These are phyloP conservation scores for Araneus ventricosus DNA, from an alignment of 1,140 invertebrate genomes.

Conservation along the genomic window DNA sequence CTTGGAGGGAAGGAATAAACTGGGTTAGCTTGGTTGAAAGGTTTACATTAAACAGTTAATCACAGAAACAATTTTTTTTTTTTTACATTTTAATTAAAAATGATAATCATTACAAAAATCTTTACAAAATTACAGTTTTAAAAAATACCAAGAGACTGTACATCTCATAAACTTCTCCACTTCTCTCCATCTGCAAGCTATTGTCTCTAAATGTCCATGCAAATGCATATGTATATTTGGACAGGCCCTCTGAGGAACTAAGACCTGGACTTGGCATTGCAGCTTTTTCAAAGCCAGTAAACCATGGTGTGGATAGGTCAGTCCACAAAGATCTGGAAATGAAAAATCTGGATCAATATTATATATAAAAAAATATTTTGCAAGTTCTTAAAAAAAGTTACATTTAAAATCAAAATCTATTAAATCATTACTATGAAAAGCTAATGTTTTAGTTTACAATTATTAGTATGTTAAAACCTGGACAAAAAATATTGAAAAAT, in stretches of 20 bases:
- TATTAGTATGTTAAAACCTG: too few relatives aligned
- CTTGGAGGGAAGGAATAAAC: too few relatives aligned
- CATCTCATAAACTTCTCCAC: neutral
- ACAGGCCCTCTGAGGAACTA: neutral
- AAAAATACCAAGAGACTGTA: constrained; percentile 13
- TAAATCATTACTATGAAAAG: too few relatives aligned
- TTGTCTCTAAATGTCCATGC: neutral
- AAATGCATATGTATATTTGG: neutral
- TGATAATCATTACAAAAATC: neutral
- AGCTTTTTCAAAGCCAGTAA: constrained; percentile 58
- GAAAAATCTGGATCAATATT: neutral
- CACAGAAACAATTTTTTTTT: too few relatives aligned
- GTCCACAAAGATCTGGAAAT: neutral
- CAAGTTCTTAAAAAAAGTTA: too few relatives aligned
- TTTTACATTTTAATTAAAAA: too few relatives aligned
- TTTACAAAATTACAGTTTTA: constrained; percentile 6
- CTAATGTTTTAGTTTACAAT: too few relatives aligned
- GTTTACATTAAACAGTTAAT: too few relatives aligned
- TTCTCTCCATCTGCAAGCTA: neutral
- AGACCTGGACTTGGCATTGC: neutral
- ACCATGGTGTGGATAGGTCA: constrained; percentile 42
- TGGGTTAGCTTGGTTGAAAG: too few relatives aligned
- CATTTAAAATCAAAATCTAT: too few relatives aligned
- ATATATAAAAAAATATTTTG: too few relatives aligned
- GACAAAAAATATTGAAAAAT: too few relatives aligned